Percentiles rank a stretch among this genome's conserved stretches.
Evolutionary conservation across 1,140 invertebrate genomes (phyloP).

Genomic region (Brachionus angularis): DNA sequence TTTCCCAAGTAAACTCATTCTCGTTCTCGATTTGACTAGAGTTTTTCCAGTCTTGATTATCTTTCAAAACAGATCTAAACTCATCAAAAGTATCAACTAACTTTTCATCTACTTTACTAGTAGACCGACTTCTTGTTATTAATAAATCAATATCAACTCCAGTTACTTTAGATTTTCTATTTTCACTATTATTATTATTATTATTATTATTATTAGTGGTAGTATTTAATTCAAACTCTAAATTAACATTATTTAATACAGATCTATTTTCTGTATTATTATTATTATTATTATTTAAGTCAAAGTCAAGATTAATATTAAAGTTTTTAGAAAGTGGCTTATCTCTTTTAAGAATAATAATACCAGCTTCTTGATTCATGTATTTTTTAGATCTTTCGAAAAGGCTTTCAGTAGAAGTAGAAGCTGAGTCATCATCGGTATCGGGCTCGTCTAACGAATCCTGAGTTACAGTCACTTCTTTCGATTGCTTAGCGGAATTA

Average conservation of each 20-base stretch:
- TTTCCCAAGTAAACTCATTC: too few relatives aligned
- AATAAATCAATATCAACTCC: slow-evolving; percentile 38
- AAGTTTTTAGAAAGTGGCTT: slow-evolving; percentile 22
- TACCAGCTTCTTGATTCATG: slow-evolving; percentile 39
- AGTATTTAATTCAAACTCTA: slow-evolving; percentile 43
- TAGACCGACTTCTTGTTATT: slow-evolving; percentile 28
- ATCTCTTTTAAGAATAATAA: slow-evolving; percentile 12
- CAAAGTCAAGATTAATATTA: slow-evolving; percentile 38
- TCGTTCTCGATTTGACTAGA: slow-evolving; percentile 23
- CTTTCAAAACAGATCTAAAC: not conserved
- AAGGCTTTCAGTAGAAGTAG: slow-evolving; percentile 28
- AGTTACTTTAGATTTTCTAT: not conserved
- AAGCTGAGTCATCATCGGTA: not conserved
- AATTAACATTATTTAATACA: slow-evolving; percentile 32
- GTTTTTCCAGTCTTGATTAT: not conserved
- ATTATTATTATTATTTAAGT: slow-evolving; percentile 3
- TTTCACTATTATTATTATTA: not conserved
- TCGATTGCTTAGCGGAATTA: not conserved
- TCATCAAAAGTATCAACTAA: slow-evolving; percentile 23
- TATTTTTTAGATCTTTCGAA: slow-evolving; percentile 41
- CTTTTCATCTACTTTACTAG: slow-evolving; percentile 33
- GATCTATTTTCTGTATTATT: not conserved
- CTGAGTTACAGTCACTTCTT: not conserved
- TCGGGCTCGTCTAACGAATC: not conserved
- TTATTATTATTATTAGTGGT: too few relatives aligned